Percentiles rank a stretch among this genome's conserved stretches.
Evolutionary conservation across 2,888 invertebrate species (phyloP).

Genomic region (Dendrolimus houi): DNA sequence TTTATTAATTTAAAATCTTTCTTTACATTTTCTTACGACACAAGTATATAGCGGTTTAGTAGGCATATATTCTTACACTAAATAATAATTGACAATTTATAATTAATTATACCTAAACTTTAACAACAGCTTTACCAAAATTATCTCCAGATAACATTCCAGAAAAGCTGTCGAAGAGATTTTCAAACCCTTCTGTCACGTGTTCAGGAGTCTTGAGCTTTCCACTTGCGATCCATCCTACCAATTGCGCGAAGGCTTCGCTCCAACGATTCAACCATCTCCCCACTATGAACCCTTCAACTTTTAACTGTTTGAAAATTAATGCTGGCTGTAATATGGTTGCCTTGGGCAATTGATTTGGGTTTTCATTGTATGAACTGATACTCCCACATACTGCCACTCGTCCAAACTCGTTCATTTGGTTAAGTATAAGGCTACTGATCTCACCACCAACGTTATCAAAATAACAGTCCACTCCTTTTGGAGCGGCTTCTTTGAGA

Average conservation of each 20-base stretch:
- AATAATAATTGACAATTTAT: not conserved
- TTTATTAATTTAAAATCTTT: no score
- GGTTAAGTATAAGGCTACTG: slow-evolving; percentile 67
- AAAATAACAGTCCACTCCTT: slow-evolving; percentile 83
- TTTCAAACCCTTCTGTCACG: slow-evolving; percentile 79
- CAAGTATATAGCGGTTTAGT: no score
- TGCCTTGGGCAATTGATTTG: slow-evolving; percentile 24
- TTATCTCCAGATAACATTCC: slow-evolving; percentile 41
- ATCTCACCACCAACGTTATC: slow-evolving; percentile 83
- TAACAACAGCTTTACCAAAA: slow-evolving; percentile 75
- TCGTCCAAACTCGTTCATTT: slow-evolving; percentile 76
- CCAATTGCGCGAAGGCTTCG: slow-evolving; percentile 59
- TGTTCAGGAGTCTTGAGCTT: slow-evolving; percentile 79
- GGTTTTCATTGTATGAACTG: slow-evolving; percentile 65
- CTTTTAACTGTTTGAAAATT: slow-evolving; percentile 67
- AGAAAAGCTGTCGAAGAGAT: slow-evolving; percentile 78
- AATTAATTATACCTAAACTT: slow-evolving; percentile 35
- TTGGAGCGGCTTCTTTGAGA: slow-evolving; percentile 60
- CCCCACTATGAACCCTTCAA: slow-evolving; percentile 62
- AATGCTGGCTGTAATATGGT: slow-evolving; percentile 60
- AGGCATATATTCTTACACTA: no score
- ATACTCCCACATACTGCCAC: slow-evolving; percentile 79
- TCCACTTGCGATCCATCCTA: slow-evolving; percentile 58
- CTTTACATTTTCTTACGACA: no score
- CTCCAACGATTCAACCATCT: slow-evolving; percentile 68